Evolutionary conservation across 2,113 vertebrate species (phyloP).

Genomic region (Toxotes jaculatrix): DNA sequence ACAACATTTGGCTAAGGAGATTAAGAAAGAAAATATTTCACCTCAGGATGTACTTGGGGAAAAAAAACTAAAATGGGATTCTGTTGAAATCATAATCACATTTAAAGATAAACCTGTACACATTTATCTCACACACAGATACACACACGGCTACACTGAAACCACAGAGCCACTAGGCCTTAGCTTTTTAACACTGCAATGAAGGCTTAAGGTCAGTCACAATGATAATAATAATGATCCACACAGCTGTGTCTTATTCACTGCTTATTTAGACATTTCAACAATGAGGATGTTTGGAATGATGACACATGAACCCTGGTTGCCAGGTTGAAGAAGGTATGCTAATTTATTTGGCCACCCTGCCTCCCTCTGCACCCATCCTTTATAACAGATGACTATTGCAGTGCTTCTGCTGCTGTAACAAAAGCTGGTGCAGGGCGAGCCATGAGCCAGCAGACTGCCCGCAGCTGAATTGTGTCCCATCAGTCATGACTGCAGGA

Average conservation of each 20-base stretch:
- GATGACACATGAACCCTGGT: not conserved
- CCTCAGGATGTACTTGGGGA: constrained; percentile 19
- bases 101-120: not conserved
- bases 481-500: constrained; percentile 61
- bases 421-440: constrained; percentile 59
- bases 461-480: constrained; percentile 39
- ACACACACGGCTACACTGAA: not conserved
- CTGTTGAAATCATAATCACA: constrained; percentile 1
- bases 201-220: constrained; percentile 27
- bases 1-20: constrained; percentile 50
- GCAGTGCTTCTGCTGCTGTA: constrained; percentile 49
- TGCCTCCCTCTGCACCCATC: constrained; percentile 38
- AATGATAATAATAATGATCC: constrained; percentile 26
- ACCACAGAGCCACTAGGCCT: constrained; percentile 5
- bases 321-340: constrained; percentile 19
- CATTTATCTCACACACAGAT: not conserved
- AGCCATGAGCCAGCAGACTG: constrained; percentile 61
- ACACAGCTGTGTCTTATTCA: constrained; percentile 1
- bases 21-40: constrained; percentile 42
- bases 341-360: constrained; percentile 26
- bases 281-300: constrained; percentile 9
- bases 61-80: not conserved
- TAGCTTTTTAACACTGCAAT: constrained; percentile 26
- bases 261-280: constrained; percentile 13
- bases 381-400: constrained; percentile 42